Conservation (phyloP, 2,797 vertebrate genomes). For the Tarsius wallacei region DNA sequence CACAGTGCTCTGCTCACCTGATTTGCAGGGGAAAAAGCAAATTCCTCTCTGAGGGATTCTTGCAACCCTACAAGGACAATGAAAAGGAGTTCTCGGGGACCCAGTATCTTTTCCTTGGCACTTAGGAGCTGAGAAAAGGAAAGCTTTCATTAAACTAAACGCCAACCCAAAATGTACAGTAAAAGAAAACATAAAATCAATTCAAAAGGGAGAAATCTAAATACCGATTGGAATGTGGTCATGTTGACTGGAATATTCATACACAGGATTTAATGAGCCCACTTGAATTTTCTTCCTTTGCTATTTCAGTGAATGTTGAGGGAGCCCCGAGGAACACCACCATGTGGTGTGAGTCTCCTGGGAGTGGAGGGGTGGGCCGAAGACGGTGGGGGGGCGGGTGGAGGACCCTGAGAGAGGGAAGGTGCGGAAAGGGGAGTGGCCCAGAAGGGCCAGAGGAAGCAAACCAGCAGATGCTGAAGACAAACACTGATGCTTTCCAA, state of each 20-base stretch:
- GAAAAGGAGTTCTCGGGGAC: background rate
- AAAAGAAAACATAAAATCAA: conserved; percentile 3
- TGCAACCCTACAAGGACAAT: background rate
- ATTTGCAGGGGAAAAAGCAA: background rate
- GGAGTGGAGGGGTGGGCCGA: background rate
- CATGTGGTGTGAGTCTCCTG: background rate
- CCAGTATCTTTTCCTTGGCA: background rate
- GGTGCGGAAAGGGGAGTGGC: no score
- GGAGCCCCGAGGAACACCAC: background rate
- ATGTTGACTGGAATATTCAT: background rate
- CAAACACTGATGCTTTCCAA: background rate
- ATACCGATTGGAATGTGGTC: background rate
- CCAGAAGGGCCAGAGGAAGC: no score
- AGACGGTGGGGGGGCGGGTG: background rate
- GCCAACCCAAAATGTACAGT: background rate
- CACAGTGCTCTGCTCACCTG: background rate
- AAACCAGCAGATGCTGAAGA: background rate
- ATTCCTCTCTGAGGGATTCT: background rate
- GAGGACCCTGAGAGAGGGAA: no score
- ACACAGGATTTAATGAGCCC: background rate
- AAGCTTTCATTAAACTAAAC: background rate
- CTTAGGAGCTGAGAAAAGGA: background rate
- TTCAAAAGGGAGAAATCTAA: background rate
- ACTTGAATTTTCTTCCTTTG: background rate
- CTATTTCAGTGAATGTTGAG: background rate